Conservation (phyloP, 2,797 vertebrate species). For the Lacerta bilineata region DNA sequence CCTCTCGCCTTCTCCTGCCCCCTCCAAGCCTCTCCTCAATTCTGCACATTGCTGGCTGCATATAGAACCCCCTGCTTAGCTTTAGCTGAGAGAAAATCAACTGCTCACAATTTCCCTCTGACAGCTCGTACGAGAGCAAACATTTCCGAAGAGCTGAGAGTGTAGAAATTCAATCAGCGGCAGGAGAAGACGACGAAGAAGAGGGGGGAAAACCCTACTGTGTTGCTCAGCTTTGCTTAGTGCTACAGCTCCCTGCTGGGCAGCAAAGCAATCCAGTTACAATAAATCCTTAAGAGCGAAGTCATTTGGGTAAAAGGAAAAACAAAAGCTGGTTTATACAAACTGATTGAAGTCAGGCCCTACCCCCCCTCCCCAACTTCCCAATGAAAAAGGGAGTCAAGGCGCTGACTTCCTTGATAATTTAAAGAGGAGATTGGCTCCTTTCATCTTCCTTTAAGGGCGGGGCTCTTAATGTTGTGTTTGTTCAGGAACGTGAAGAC, state of each 20-base stretch:
- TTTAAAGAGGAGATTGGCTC: constrained; percentile 72
- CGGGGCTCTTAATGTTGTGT: constrained; percentile 63
- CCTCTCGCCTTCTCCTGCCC: constrained; percentile 19
- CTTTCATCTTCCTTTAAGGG: constrained; percentile 73
- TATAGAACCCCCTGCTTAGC: constrained; percentile 71
- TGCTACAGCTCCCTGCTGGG: constrained; percentile 76
- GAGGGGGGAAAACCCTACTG: constrained; percentile 66
- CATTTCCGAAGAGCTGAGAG: constrained; percentile 78
- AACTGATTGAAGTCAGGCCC: constrained; percentile 78
- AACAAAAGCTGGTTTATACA: constrained; percentile 79
- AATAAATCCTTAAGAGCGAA: constrained; percentile 81
- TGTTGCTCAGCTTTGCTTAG: constrained; percentile 77
- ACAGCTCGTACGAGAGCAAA: constrained; percentile 78
- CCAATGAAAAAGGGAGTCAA: constrained; percentile 73
- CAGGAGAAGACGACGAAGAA: neutral
- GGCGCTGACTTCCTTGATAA: constrained; percentile 64
- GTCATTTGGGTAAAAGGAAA: constrained; percentile 80
- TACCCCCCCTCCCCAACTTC: constrained; percentile 56
- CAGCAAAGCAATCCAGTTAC: constrained; percentile 81
- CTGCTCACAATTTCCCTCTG: constrained; percentile 73
- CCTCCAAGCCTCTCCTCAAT: constrained; percentile 28
- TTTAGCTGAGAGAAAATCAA: constrained; percentile 73
- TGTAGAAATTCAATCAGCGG: constrained; percentile 78
- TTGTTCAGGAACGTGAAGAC: constrained; percentile 61
- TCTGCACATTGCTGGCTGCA: constrained; percentile 62